Conservation (phyloP, 2,797 vertebrate genomes). For the Ataeniobius toweri region DNA sequence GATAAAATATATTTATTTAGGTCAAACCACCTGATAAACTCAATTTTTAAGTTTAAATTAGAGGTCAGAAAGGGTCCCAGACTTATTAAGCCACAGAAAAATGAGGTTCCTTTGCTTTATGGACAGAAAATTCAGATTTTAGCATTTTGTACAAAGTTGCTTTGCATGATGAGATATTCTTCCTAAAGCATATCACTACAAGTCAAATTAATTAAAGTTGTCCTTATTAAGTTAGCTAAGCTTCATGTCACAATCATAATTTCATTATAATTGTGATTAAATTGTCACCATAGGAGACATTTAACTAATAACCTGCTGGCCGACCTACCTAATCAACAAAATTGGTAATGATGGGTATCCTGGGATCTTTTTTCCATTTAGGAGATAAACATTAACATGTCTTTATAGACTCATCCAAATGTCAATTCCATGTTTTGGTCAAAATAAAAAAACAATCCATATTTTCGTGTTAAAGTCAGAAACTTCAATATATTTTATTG, state of each 20-base stretch:
- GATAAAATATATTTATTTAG: neutral
- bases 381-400: neutral
- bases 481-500: too few species aligned
- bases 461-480: too few species aligned
- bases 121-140: neutral
- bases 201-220: neutral
- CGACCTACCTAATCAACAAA: conserved; percentile 1
- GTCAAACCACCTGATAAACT: neutral
- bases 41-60: neutral
- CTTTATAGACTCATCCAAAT: neutral
- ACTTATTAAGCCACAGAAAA: neutral
- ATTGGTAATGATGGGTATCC: neutral
- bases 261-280: neutral
- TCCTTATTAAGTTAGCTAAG: conserved; percentile 1
- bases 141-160: neutral
- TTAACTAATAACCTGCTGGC: neutral
- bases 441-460: too few species aligned
- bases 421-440: neutral
- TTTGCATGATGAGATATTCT: neutral
- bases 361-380: neutral
- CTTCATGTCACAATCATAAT: neutral
- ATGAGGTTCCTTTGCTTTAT: neutral
- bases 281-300: neutral
- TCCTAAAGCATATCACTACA: neutral
- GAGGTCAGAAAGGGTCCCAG: neutral